These are phyloP conservation scores for Phrynocephalus vlangalii DNA, from an alignment of 2,797 vertebrate species.

Conservation along the genomic window DNA sequence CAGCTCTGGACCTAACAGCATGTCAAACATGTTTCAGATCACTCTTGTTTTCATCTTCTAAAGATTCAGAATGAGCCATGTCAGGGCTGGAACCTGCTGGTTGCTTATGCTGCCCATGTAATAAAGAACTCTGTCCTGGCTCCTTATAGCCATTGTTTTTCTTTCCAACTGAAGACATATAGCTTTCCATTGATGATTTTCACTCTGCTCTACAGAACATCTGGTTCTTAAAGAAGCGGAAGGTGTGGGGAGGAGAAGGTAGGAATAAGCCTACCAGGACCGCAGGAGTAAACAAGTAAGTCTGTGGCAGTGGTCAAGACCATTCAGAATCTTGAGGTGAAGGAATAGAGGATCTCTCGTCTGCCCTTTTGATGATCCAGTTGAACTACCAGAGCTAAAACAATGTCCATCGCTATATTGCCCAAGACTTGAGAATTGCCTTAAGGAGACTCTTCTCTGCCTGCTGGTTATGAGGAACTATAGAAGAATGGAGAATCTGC, in stretches of 20 bases:
- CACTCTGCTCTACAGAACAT: not conserved
- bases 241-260: not conserved
- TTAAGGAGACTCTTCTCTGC: not conserved
- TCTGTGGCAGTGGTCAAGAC: not conserved
- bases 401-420: not conserved
- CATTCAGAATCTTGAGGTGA: not conserved
- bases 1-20: not conserved
- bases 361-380: not conserved
- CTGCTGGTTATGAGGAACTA: not conserved
- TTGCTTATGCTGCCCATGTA: not conserved
- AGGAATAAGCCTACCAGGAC: not conserved
- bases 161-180: not conserved
- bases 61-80: not conserved
- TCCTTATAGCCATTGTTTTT: conserved; percentile 5
- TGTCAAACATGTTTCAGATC: not conserved
- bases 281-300: not conserved
- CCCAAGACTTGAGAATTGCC: not conserved
- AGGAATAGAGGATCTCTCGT: not conserved
- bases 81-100: conserved; percentile 28
- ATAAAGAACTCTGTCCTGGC: not conserved
- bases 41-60: not conserved
- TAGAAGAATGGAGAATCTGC: not conserved
- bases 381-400: not conserved
- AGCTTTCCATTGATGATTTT: not conserved
- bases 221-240: not conserved